These are phyloP conservation scores for Boulengeromyrus knoepffleri DNA, from an alignment of 2,113 vertebrate genomes.

Conservation along the genomic window DNA sequence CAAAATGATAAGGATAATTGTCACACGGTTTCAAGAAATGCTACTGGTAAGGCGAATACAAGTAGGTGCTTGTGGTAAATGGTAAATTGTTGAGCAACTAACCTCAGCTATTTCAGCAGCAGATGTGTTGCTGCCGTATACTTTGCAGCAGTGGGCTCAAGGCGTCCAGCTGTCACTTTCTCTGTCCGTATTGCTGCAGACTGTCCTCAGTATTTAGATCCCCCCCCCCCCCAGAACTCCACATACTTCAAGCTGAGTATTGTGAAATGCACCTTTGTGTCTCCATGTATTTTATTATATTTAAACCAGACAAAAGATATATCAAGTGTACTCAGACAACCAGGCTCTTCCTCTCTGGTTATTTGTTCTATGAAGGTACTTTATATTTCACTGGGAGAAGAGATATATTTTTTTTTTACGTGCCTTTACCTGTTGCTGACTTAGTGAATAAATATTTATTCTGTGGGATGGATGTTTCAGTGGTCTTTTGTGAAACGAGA, in stretches of 20 bases:
- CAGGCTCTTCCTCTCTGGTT: slow-evolving; percentile 12
- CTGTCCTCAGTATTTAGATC: not conserved
- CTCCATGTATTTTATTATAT: slow-evolving; percentile 1
- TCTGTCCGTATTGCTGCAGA: not conserved
- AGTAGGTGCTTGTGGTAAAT: not conserved
- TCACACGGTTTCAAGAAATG: not conserved
- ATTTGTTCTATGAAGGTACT: slow-evolving; percentile 37
- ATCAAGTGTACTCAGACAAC: not conserved
- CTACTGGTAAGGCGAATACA: not conserved
- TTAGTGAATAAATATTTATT: slow-evolving; percentile 49
- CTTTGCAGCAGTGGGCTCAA: too few relatives aligned
- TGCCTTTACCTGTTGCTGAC: slow-evolving; percentile 44
- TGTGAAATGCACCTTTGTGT: not conserved
- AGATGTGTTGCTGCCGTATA: not conserved
- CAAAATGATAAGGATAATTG: not conserved
- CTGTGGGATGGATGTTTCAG: slow-evolving; percentile 17
- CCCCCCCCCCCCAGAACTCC: not conserved
- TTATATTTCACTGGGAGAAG: slow-evolving; percentile 29
- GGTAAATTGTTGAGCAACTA: not conserved
- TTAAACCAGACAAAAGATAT: not conserved
- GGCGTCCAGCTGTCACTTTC: not conserved
- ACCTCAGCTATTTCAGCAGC: not conserved
- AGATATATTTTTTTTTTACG: slow-evolving; percentile 31
- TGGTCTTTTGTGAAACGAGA: slow-evolving; percentile 17
- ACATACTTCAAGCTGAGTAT: not conserved